These are phyloP conservation scores for Athrips mouffetella DNA, from an alignment of 2,888 invertebrate species.

Conservation along the genomic window DNA sequence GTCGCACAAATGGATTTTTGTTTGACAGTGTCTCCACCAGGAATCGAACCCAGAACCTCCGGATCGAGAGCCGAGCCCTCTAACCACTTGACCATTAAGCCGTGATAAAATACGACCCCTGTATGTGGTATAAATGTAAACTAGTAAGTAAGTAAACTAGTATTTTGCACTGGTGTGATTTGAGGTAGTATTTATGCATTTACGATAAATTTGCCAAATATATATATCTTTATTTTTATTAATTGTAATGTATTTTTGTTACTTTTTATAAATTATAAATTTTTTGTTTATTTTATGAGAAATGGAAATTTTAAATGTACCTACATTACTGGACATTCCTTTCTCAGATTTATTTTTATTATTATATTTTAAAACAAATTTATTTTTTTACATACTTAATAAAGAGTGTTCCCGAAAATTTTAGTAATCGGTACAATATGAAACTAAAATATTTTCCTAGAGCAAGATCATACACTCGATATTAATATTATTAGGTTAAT, in stretches of 20 bases:
- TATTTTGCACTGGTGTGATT: conserved; percentile 44
- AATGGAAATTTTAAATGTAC: conserved; percentile 23
- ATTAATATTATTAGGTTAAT: neutral
- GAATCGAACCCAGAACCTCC: too few species aligned
- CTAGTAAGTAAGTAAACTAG: conserved; percentile 14
- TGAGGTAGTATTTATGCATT: conserved; percentile 47
- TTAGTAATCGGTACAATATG: too few species aligned
- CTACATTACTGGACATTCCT: conserved; percentile 27
- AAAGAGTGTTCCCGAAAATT: conserved; percentile 21
- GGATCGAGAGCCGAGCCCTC: too few species aligned
- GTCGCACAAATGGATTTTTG: too few species aligned
- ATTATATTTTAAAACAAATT: conserved; percentile 21
- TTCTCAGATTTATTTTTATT: conserved; percentile 36
- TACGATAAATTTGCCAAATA: conserved; percentile 31
- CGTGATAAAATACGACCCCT: too few species aligned
- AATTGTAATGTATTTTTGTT: conserved; percentile 13
- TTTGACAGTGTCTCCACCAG: too few species aligned
- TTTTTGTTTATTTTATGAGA: conserved; percentile 25
- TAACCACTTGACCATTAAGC: too few species aligned
- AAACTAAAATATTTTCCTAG: neutral
- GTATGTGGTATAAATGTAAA: neutral
- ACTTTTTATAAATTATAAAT: conserved; percentile 1
- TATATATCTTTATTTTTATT: conserved; percentile 18
- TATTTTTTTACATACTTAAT: conserved; percentile 22
- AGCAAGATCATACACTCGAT: neutral